These are phyloP conservation scores for Scatophagus argus DNA, from an alignment of 2,113 vertebrate genomes.

Conservation along the genomic window DNA sequence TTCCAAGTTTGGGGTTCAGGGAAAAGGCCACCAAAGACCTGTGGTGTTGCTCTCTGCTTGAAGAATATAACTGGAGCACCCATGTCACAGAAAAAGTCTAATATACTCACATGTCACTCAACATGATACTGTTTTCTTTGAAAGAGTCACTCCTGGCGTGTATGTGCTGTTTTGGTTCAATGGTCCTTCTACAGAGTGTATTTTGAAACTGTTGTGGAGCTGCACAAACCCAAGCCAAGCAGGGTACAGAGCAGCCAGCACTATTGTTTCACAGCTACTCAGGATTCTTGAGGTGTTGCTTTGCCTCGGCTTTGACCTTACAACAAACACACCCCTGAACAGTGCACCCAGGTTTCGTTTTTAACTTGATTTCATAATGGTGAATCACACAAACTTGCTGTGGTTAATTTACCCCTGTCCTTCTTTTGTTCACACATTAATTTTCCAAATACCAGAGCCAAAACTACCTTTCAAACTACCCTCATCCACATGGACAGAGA, in stretches of 20 bases:
- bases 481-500: conserved; percentile 28
- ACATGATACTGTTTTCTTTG: conserved; percentile 53
- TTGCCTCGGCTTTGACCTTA: conserved; percentile 48
- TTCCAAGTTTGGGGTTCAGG: conserved; percentile 5
- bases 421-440: conserved; percentile 4
- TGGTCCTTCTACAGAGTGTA: conserved; percentile 29
- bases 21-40: conserved; percentile 3
- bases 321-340: conserved; percentile 51
- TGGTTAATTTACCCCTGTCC: not conserved
- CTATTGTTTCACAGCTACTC: conserved; percentile 68
- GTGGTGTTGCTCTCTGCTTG: not conserved
- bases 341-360: conserved; percentile 33
- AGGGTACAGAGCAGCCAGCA: conserved; percentile 34
- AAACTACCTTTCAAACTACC: conserved; percentile 14
- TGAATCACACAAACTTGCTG: not conserved
- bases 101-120: conserved; percentile 16
- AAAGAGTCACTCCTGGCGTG: conserved; percentile 39
- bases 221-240: conserved; percentile 39
- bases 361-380: conserved; percentile 19
- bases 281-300: conserved; percentile 64
- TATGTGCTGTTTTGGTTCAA: conserved; percentile 41
- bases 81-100: not conserved
- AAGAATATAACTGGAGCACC: not conserved
- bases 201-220: conserved; percentile 52
- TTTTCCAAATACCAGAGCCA: conserved; percentile 18